Conservation (phyloP, 2,888 invertebrate species). For the Diarsia brunnea region DNA sequence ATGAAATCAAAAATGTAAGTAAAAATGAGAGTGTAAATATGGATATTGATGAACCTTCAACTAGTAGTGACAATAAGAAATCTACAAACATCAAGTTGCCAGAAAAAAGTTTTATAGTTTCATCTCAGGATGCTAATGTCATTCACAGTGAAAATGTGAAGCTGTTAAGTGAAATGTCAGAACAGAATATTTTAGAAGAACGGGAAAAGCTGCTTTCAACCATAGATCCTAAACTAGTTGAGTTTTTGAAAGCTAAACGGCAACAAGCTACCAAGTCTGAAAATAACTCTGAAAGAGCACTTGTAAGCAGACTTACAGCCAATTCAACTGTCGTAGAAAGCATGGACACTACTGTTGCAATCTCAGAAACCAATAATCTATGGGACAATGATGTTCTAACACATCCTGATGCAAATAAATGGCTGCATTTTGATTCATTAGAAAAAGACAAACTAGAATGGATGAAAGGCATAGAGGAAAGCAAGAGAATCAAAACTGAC, state of each 20-base stretch:
- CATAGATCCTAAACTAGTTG: constrained; percentile 92
- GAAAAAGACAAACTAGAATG: constrained; percentile 97
- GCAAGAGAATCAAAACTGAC: constrained; percentile 89
- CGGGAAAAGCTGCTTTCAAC: constrained; percentile 92
- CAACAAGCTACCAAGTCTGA: constrained; percentile 60
- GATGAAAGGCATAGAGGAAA: constrained; percentile 93
- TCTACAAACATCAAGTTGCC: constrained; percentile 71
- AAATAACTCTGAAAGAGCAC: constrained; percentile 31
- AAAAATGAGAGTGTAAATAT: constrained; percentile 65
- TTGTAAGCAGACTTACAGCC: constrained; percentile 22
- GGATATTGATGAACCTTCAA: constrained; percentile 76
- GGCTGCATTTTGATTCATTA: constrained; percentile 96
- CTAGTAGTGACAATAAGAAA: constrained; percentile 30
- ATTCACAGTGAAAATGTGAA: constrained; percentile 95
- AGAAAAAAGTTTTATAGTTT: constrained; percentile 86
- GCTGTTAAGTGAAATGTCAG: constrained; percentile 92
- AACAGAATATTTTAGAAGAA: constrained; percentile 94
- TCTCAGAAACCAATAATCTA: constrained; percentile 73
- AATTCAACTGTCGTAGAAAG: constrained; percentile 63
- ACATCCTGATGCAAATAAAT: constrained; percentile 92
- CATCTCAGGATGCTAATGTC: constrained; percentile 86
- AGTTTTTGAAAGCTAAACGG: constrained; percentile 91
- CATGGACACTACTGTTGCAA: constrained; percentile 75
- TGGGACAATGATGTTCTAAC: constrained; percentile 91
- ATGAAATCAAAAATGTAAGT: constrained; percentile 47